These are phyloP conservation scores for Hirtodrosophila confusa DNA, from an alignment of 2,888 invertebrate species.

Conservation along the genomic window DNA sequence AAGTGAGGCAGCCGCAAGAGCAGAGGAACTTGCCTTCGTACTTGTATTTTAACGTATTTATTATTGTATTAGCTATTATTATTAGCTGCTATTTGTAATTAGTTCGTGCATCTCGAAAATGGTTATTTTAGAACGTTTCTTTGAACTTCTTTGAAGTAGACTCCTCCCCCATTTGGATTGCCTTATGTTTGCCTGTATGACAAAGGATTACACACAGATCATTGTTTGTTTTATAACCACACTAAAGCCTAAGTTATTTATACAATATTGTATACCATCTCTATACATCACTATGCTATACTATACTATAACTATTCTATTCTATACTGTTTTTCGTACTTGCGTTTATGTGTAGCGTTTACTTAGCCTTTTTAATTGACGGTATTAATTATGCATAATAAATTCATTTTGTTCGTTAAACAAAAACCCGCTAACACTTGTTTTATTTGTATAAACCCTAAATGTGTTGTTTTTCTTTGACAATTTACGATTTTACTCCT, in stretches of 20 bases:
- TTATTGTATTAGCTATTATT: constrained; percentile 40
- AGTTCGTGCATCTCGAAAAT: constrained; percentile 50
- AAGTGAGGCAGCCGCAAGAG: constrained; percentile 11
- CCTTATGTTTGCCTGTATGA: constrained; percentile 60
- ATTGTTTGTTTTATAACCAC: constrained; percentile 37
- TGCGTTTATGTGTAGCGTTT: constrained; percentile 70
- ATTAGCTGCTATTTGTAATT: constrained; percentile 39
- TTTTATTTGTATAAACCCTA: constrained; percentile 45
- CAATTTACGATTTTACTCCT: constrained; percentile 5
- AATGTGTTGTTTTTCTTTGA: constrained; percentile 7
- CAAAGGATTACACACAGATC: constrained; percentile 18
- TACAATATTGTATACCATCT: constrained; percentile 25
- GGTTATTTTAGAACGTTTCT: constrained; percentile 24
- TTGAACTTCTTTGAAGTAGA: constrained; percentile 11
- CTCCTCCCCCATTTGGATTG: constrained; percentile 38
- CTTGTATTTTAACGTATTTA: constrained; percentile 49
- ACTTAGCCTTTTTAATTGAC: constrained; percentile 75
- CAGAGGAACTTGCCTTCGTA: constrained; percentile 21
- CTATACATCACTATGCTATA: constrained; percentile 12
- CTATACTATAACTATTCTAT: constrained; percentile 39
- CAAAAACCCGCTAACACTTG: constrained; percentile 46
- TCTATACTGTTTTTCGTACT: constrained; percentile 41
- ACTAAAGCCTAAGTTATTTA: constrained; percentile 67
- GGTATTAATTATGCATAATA: constrained; percentile 77
- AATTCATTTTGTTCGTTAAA: constrained; percentile 79